A percentile compares a stretch with the other conserved stretches of the same genome.
Conservation (phyloP, 2,797 vertebrate species). For the Naso thynnoides region DNA sequence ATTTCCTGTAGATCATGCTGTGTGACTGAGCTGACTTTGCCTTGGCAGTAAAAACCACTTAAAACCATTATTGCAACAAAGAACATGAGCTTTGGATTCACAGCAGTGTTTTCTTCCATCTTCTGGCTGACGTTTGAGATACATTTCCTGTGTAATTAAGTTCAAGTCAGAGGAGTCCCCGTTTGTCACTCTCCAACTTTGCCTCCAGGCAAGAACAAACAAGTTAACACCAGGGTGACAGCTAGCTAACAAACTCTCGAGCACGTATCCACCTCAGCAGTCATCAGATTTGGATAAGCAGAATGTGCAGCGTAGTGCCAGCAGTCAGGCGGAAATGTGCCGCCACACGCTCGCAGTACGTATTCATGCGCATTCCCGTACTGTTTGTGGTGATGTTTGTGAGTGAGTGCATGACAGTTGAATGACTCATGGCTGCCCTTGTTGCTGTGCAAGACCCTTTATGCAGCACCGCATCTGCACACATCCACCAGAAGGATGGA, state of each 20-base stretch:
- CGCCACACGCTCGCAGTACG: slow-evolving; percentile 11
- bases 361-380: neutral
- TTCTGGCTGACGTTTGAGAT: slow-evolving; percentile 18
- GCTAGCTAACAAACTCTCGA: slow-evolving; percentile 49
- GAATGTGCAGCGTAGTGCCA: slow-evolving; percentile 11
- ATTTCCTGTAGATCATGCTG: slow-evolving; percentile 29
- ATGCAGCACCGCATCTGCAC: neutral
- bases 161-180: slow-evolving; percentile 35
- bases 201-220: slow-evolving; percentile 54
- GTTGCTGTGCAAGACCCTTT: neutral
- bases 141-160: slow-evolving; percentile 41
- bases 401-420: slow-evolving; percentile 8
- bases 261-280: slow-evolving; percentile 19
- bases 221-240: slow-evolving; percentile 43
- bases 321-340: slow-evolving; percentile 12
- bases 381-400: slow-evolving; percentile 15
- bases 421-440: slow-evolving; percentile 23
- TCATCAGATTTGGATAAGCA: slow-evolving; percentile 43
- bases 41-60: slow-evolving; percentile 42
- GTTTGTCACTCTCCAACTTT: slow-evolving; percentile 47
- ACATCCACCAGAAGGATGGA: slow-evolving; percentile 1
- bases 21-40: slow-evolving; percentile 35
- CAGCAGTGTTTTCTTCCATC: slow-evolving; percentile 15
- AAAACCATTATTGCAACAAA: slow-evolving; percentile 20
- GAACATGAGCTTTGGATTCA: slow-evolving; percentile 27